Evolutionary conservation across 2,888 invertebrate species (phyloP).

Genomic region (Ormyrus nitidulus): DNA sequence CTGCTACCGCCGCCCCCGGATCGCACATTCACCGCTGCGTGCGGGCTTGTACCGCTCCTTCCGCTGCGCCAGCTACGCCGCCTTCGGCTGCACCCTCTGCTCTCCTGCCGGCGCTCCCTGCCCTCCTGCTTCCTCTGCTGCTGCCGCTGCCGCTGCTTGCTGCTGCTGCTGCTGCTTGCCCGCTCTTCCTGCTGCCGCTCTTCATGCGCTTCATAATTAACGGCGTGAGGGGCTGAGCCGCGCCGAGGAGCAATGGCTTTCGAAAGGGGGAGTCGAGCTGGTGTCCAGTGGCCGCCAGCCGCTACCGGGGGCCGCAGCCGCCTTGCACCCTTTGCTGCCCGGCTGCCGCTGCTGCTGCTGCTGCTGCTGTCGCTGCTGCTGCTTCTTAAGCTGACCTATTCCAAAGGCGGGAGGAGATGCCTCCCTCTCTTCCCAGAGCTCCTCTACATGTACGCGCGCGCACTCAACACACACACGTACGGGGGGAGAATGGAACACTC

Average conservation of each 20-base stretch:
- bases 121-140: constrained; percentile 32
- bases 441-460: constrained; percentile 36
- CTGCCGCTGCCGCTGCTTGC: background rate
- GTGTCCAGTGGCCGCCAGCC: constrained; percentile 32
- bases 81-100: background rate
- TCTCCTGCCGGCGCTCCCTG: constrained; percentile 38
- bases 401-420: background rate
- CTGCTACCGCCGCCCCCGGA: constrained; percentile 53
- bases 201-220: constrained; percentile 71
- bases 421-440: background rate
- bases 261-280: no score
- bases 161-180: constrained; percentile 32
- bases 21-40: constrained; percentile 58
- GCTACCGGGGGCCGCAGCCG: background rate
- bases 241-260: background rate
- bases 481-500: constrained; percentile 4
- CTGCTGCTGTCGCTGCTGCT: background rate
- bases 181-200: constrained; percentile 49
- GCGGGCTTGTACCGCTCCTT: constrained; percentile 17
- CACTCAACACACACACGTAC: constrained; percentile 31
- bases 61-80: constrained; percentile 28
- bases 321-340: background rate
- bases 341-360: background rate
- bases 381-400: background rate
- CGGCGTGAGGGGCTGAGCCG: constrained; percentile 18